Percentiles rank a stretch among this genome's conserved stretches.
Evolutionary conservation across 2,797 vertebrate genomes (phyloP).

Genomic region (Falco concolor): DNA sequence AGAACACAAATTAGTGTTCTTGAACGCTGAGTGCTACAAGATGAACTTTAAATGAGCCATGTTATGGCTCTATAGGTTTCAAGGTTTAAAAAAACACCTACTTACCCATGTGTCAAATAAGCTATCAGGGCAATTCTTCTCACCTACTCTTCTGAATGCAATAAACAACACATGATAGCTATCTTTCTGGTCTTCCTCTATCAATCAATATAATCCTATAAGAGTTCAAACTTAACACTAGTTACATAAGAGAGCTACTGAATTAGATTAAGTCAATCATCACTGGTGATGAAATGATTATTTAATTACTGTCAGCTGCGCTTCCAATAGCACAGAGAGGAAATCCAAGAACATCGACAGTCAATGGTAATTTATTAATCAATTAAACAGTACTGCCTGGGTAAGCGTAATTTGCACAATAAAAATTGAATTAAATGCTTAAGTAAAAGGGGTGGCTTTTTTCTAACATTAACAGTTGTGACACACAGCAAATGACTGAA

Average conservation of each 20-base stretch:
- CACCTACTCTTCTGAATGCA: background rate
- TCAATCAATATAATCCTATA: conserved; percentile 65
- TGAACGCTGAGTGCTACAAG: background rate
- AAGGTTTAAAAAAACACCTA: background rate
- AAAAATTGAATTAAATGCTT: conserved; percentile 71
- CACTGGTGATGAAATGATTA: conserved; percentile 74
- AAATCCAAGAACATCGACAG: conserved; percentile 61
- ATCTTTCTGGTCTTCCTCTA: conserved; percentile 3
- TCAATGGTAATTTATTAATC: conserved; percentile 74
- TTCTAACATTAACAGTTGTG: conserved; percentile 33
- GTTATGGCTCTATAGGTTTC: background rate
- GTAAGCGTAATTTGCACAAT: conserved; percentile 71
- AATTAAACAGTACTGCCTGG: conserved; percentile 66
- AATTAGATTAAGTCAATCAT: conserved; percentile 69
- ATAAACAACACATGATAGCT: background rate
- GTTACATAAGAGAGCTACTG: conserved; percentile 60
- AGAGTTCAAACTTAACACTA: conserved; percentile 62
- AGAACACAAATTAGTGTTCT: background rate
- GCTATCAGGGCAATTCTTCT: background rate
- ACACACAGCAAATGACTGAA: background rate
- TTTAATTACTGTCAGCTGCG: conserved; percentile 75
- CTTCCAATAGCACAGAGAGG: conserved; percentile 66
- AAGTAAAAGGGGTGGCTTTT: conserved; percentile 45
- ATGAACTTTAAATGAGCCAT: background rate
- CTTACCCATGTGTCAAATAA: background rate